phyloP scores from a whole-genome alignment of 2,888 invertebrate species.

The Polyploca ridens region DNA sequence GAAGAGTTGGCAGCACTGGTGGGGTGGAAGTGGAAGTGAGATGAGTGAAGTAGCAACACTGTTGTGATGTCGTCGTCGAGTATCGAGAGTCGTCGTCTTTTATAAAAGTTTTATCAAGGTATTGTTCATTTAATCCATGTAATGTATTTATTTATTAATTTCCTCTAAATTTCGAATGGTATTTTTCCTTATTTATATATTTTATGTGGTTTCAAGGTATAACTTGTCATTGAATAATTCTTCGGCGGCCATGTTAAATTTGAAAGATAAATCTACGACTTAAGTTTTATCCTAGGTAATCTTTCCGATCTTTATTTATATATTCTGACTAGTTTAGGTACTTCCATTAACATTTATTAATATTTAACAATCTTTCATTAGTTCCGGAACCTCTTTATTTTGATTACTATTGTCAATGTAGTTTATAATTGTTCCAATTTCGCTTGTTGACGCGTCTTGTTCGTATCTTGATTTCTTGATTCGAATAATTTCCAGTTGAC shows the following conservation, averaged over 20 bases:
- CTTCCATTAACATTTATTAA: constrained; percentile 17
- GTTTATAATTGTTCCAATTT: constrained; percentile 48
- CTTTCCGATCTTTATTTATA: constrained; percentile 51
- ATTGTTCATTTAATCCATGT: background rate
- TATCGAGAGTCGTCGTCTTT: constrained; percentile 81
- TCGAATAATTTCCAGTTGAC: constrained; percentile 21
- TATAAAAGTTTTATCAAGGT: constrained; percentile 81
- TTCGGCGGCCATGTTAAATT: constrained; percentile 77
- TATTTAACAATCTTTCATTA: constrained; percentile 23
- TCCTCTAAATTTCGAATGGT: constrained; percentile 23
- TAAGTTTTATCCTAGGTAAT: constrained; percentile 63
- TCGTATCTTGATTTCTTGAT: background rate
- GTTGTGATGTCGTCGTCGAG: constrained; percentile 79
- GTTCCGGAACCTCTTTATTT: constrained; percentile 33
- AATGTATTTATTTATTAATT: constrained; percentile 16
- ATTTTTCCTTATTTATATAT: constrained; percentile 17
- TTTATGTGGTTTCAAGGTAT: constrained; percentile 7
- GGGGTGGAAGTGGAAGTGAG: too few relatives aligned
- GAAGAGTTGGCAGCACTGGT: too few relatives aligned
- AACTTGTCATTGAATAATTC: constrained; percentile 30
- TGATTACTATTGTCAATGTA: constrained; percentile 19
- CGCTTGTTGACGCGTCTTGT: constrained; percentile 81
- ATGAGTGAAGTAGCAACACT: background rate
- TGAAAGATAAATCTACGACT: constrained; percentile 57
- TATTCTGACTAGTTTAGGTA: constrained; percentile 21